Conservation (phyloP, 2,797 vertebrate genomes). For the Argya squamiceps region DNA sequence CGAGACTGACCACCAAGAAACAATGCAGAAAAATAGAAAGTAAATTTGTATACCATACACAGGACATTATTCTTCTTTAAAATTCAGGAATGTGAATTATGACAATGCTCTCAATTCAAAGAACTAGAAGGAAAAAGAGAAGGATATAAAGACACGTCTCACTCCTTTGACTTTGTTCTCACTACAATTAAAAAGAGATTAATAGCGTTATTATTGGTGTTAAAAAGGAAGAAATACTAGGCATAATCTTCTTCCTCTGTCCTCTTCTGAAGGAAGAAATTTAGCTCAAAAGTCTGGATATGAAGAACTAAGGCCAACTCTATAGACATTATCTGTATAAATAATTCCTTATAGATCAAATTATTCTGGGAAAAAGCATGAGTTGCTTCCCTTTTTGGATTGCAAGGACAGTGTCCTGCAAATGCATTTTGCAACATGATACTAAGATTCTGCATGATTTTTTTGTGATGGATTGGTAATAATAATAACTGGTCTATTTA, state of each 20-base stretch:
- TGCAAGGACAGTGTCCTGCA: neutral
- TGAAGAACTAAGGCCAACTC: neutral
- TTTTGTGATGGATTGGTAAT: neutral
- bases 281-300: neutral
- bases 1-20: neutral
- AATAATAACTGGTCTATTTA: neutral
- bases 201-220: neutral
- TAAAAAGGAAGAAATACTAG: neutral
- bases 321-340: neutral
- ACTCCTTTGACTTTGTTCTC: neutral
- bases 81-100: neutral
- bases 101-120: neutral
- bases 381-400: neutral
- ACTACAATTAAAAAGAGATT: neutral
- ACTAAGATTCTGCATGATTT: neutral
- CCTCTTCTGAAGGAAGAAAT: neutral
- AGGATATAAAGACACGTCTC: fast-evolving
- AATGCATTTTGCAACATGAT: neutral
- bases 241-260: neutral
- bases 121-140: neutral
- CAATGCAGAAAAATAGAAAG: neutral
- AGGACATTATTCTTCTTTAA: neutral
- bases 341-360: neutral
- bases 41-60: fast-evolving
- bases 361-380: neutral